These are phyloP conservation scores for Antechinus flavipes DNA, from an alignment of 2,113 vertebrate species.

Conservation along the genomic window DNA sequence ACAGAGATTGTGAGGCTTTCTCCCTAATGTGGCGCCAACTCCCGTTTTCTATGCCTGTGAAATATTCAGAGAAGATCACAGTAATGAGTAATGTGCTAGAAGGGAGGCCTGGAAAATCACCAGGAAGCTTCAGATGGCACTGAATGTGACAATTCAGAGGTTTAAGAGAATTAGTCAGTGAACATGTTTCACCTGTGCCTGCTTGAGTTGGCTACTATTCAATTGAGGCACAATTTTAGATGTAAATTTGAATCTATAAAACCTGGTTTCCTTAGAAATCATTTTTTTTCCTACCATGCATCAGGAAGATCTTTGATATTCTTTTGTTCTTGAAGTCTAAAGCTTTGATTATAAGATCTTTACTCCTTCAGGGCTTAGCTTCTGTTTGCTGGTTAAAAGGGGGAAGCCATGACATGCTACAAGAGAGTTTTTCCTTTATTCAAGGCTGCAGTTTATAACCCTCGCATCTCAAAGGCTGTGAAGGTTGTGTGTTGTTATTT, in stretches of 20 bases:
- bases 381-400: background rate
- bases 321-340: constrained; percentile 50
- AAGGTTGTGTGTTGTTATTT: background rate
- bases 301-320: constrained; percentile 29
- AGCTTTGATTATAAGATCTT: constrained; percentile 33
- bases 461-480: background rate
- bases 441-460: background rate
- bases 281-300: background rate
- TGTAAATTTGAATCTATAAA: constrained; percentile 49
- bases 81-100: constrained; percentile 7
- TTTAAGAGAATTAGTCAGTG: background rate
- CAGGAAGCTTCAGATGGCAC: constrained; percentile 12
- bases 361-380: background rate
- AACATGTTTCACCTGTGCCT: background rate
- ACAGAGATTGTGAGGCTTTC: constrained; percentile 44
- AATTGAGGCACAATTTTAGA: constrained; percentile 24
- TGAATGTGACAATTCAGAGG: background rate
- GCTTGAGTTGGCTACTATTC: background rate
- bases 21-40: constrained; percentile 33
- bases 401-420: background rate
- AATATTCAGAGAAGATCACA: constrained; percentile 65
- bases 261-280: constrained; percentile 13
- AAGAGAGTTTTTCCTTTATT: background rate
- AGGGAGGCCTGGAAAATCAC: constrained; percentile 44
- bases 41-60: constrained; percentile 57